Conservation (phyloP, 2,888 invertebrate genomes). For the Troglohyphantes excavatus region DNA sequence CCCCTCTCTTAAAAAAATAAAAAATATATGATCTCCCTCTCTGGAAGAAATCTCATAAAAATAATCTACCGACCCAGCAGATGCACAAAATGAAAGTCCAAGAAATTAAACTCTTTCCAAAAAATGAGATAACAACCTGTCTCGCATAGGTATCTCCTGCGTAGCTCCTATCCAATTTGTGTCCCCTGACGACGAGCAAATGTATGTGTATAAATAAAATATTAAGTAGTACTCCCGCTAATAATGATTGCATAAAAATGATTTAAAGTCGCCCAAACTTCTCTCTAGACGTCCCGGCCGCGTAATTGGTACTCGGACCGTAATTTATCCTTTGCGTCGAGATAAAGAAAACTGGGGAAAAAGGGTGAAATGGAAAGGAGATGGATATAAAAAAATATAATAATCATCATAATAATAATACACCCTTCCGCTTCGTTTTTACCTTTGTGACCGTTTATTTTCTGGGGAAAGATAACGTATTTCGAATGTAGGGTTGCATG, state of each 20-base stretch:
- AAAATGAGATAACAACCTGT: conserved; percentile 37
- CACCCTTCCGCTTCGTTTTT: conserved; percentile 47
- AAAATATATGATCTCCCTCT: too few species aligned
- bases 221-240: conserved; percentile 76
- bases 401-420: not conserved
- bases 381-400: conserved; percentile 1
- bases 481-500: conserved; percentile 32
- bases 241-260: conserved; percentile 78
- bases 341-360: conserved; percentile 56
- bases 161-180: conserved; percentile 67
- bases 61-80: not conserved
- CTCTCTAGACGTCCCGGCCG: conserved; percentile 56
- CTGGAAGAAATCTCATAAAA: not conserved
- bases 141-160: conserved; percentile 23
- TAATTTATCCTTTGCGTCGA: conserved; percentile 73
- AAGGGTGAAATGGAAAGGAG: not conserved
- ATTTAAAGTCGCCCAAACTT: conserved; percentile 66
- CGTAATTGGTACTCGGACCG: conserved; percentile 72
- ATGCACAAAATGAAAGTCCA: not conserved
- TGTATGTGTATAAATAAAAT: conserved; percentile 77
- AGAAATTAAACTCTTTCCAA: conserved; percentile 33
- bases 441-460: conserved; percentile 77
- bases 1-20: not conserved
- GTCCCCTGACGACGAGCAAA: conserved; percentile 62
- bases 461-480: conserved; percentile 64